These are phyloP conservation scores for Drosophila pruinosa DNA, from an alignment of 1,140 invertebrate genomes.

Conservation along the genomic window DNA sequence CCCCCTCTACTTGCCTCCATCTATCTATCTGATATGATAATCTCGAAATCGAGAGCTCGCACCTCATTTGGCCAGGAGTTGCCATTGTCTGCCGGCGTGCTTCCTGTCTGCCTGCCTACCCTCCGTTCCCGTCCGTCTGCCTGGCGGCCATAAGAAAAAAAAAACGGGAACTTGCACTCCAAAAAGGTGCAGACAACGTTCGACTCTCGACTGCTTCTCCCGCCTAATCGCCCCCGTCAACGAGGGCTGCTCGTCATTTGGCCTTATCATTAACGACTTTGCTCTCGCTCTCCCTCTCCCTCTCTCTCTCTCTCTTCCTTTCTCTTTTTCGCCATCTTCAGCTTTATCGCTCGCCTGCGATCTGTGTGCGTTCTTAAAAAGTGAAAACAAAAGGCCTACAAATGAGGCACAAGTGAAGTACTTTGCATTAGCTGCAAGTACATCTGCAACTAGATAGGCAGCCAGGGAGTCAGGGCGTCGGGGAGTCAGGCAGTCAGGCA, in stretches of 20 bases:
- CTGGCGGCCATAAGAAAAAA: constrained; percentile 33
- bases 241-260: constrained; percentile 70
- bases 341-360: constrained; percentile 53
- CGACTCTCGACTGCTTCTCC: neutral
- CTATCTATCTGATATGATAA: constrained; percentile 67
- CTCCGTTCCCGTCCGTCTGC: neutral
- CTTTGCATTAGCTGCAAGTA: constrained; percentile 23
- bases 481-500: no score
- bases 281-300: neutral
- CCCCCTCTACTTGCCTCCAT: neutral
- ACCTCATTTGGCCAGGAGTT: constrained; percentile 62
- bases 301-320: neutral
- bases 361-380: constrained; percentile 48
- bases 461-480: no score
- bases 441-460: neutral
- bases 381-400: constrained; percentile 61
- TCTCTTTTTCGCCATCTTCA: constrained; percentile 53
- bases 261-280: constrained; percentile 78
- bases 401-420: constrained; percentile 20
- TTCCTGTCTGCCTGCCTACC: constrained; percentile 55
- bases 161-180: constrained; percentile 40
- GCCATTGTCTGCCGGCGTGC: constrained; percentile 66
- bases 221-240: constrained; percentile 50
- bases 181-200: constrained; percentile 33
- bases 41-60: constrained; percentile 77